Evolutionary conservation across 2,797 vertebrate species (phyloP).

Genomic region (Paguma larvata): DNA sequence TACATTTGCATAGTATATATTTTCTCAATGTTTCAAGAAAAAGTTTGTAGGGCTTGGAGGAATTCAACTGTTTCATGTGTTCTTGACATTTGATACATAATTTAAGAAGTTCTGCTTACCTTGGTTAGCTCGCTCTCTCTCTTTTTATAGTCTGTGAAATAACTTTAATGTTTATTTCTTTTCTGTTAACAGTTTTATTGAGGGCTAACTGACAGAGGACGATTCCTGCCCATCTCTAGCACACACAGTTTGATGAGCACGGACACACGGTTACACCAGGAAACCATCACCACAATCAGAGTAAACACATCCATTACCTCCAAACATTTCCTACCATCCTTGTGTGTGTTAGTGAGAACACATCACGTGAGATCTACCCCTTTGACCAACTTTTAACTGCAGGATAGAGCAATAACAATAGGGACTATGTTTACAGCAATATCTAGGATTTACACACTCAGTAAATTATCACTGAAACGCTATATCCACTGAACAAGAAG

Average conservation of each 20-base stretch:
- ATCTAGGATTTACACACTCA: too few relatives aligned
- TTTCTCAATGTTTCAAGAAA: background rate
- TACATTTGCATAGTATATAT: background rate
- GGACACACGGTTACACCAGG: fast-evolving
- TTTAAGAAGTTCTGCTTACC: background rate
- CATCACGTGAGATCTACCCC: background rate
- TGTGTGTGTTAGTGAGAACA: background rate
- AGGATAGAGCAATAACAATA: background rate
- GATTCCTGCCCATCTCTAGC: too few relatives aligned
- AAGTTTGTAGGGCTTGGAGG: background rate
- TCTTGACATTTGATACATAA: background rate
- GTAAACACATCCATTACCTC: too few relatives aligned
- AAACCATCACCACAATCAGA: too few relatives aligned
- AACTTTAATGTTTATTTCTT: background rate
- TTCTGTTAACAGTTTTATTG: background rate
- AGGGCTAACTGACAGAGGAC: background rate
- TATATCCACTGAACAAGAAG: background rate
- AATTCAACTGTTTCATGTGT: background rate
- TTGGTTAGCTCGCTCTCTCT: background rate
- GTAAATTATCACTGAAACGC: background rate
- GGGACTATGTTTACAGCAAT: fast-evolving
- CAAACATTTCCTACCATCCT: background rate
- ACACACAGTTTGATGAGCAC: too few relatives aligned
- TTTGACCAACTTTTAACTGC: too few relatives aligned
- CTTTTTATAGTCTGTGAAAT: background rate